These are phyloP conservation scores for Phyllotreta cruciferae DNA, from an alignment of 2,888 invertebrate genomes.

Conservation along the genomic window DNA sequence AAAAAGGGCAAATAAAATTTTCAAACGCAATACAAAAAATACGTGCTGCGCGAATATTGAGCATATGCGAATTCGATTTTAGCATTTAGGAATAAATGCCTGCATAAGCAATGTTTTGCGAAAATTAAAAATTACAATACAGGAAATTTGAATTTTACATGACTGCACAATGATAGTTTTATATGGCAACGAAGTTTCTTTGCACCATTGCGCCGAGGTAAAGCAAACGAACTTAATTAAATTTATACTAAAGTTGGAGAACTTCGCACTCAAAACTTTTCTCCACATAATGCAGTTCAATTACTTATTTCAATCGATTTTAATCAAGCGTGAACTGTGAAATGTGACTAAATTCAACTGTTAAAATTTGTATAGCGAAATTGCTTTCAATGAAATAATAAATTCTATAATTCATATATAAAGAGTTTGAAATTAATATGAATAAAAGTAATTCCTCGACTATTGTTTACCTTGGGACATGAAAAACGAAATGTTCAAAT, in stretches of 20 bases:
- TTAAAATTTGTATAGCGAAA: slow-evolving; percentile 15
- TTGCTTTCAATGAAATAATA: slow-evolving; percentile 16
- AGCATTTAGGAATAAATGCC: no score
- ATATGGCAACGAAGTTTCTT: neutral
- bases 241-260: slow-evolving; percentile 4
- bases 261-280: slow-evolving; percentile 13
- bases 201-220: neutral
- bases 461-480: no score
- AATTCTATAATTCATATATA: neutral
- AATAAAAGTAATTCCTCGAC: no score
- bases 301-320: slow-evolving; percentile 23
- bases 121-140: no score
- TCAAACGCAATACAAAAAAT: neutral
- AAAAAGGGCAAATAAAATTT: neutral
- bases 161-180: no score
- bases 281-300: slow-evolving; percentile 10
- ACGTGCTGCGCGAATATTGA: neutral
- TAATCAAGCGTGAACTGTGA: slow-evolving; percentile 10
- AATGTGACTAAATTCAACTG: slow-evolving; percentile 12
- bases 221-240: slow-evolving; percentile 11
- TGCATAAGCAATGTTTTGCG: no score
- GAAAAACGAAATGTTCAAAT: no score
- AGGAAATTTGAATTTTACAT: no score
- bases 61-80: no score
- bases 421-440: no score